A percentile compares a stretch with the other conserved stretches of the same genome.
Conservation (phyloP, 2,888 invertebrate species). For the Agrenia bidenticulata region DNA sequence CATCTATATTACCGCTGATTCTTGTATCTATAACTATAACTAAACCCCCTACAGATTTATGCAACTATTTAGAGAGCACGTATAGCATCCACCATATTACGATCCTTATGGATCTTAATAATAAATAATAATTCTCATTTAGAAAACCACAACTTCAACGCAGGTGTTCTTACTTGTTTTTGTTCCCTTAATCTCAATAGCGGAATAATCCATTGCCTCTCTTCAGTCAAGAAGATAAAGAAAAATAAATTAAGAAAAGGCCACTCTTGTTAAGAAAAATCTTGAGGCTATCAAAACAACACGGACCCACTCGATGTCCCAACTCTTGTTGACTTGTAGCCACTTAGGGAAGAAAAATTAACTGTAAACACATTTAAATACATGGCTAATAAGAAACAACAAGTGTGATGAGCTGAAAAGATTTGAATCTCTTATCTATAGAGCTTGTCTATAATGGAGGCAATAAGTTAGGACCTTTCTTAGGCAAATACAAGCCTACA, state of each 20-base stretch:
- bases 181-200: background rate
- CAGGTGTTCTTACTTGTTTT: constrained; percentile 20
- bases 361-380: constrained; percentile 1
- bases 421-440: too few relatives aligned
- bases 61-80: too few relatives aligned
- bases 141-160: constrained; percentile 17
- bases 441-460: too few relatives aligned
- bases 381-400: constrained; percentile 1
- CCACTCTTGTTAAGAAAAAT: background rate
- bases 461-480: too few relatives aligned
- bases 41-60: too few relatives aligned
- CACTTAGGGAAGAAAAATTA: background rate
- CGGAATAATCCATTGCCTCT: background rate
- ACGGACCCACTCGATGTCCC: background rate
- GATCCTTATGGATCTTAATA: constrained; percentile 15
- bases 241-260: background rate
- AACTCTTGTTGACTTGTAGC: background rate
- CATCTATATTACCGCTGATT: too few relatives aligned
- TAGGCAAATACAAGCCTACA: too few relatives aligned
- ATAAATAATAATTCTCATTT: constrained; percentile 20
- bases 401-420: background rate
- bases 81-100: too few relatives aligned
- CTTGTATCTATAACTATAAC: too few relatives aligned
- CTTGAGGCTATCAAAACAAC: background rate
- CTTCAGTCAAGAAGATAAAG: constrained; percentile 4